A percentile compares a stretch with the other conserved stretches of the same genome.
Conservation (phyloP, 2,888 invertebrate genomes). For the Macrophya alboannulata region DNA sequence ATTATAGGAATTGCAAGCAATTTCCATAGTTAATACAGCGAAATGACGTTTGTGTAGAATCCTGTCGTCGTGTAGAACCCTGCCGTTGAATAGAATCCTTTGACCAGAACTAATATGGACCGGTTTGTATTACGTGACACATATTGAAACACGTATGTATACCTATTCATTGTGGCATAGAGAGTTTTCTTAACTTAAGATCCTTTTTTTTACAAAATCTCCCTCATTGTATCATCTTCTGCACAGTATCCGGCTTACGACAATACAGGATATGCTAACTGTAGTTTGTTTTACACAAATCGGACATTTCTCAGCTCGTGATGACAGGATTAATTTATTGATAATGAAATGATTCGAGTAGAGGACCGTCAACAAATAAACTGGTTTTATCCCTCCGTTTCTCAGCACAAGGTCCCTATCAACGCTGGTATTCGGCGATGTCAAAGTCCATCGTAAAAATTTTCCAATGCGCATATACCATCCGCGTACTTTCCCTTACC, state of each 20-base stretch:
- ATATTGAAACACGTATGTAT: not conserved
- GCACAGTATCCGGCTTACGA: not conserved
- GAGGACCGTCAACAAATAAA: not conserved
- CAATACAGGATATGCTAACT: not conserved
- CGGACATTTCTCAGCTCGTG: not conserved
- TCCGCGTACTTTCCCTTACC: not conserved
- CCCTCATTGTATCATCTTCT: not conserved
- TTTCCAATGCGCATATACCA: not conserved
- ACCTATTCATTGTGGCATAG: not conserved
- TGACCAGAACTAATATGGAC: not conserved
- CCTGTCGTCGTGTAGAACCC: too few species aligned
- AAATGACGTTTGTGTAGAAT: too few species aligned
- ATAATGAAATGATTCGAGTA: not conserved
- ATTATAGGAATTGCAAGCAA: not conserved
- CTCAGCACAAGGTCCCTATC: not conserved
- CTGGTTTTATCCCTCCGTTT: not conserved
- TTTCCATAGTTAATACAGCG: too few species aligned
- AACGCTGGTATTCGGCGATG: too few species aligned
- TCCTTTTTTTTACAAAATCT: not conserved
- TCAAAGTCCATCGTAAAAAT: not conserved
- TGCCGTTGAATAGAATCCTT: not conserved
- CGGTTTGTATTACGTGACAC: not conserved
- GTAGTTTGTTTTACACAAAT: too few species aligned
- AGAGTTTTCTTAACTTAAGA: too few species aligned
- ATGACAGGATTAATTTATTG: not conserved